These are phyloP conservation scores for Himantopus leucocephalus DNA, from an alignment of 2,113 vertebrate species.

Conservation along the genomic window DNA sequence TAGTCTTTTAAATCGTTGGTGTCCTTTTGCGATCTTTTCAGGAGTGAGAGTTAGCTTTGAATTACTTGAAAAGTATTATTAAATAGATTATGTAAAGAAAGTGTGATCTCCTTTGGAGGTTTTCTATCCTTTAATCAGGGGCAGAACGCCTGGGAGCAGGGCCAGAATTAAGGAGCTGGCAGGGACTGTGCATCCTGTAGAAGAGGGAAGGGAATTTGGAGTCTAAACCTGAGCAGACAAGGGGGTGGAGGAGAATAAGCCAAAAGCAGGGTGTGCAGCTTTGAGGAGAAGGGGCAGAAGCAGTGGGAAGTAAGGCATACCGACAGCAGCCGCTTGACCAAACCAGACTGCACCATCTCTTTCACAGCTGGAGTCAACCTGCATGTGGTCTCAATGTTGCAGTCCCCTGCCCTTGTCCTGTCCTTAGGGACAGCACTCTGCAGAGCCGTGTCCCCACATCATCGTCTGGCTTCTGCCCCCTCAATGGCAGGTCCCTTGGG, in stretches of 20 bases:
- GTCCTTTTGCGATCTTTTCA: conserved; percentile 33
- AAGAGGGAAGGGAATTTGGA: conserved; percentile 12
- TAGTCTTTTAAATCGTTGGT: not conserved
- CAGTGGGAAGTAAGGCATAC: not conserved
- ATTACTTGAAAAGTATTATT: conserved; percentile 44
- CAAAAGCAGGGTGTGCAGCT: not conserved
- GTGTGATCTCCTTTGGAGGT: conserved; percentile 12
- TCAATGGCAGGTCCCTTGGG: rapidly evolving
- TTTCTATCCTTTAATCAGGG: conserved; percentile 47
- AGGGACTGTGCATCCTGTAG: not conserved
- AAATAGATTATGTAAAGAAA: conserved; percentile 56
- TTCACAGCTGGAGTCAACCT: conserved; percentile 35
- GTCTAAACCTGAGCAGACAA: not conserved
- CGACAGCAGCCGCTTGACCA: conserved; percentile 30
- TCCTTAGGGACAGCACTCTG: not conserved
- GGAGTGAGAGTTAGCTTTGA: conserved; percentile 36
- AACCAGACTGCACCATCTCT: not conserved
- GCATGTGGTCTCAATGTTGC: not conserved
- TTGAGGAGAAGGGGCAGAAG: conserved; percentile 13
- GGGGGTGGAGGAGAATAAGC: not conserved
- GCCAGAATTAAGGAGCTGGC: conserved; percentile 42
- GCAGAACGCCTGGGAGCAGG: conserved; percentile 32
- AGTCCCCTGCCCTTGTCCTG: conserved; percentile 12
- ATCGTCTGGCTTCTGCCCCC: not conserved
- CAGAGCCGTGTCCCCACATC: not conserved